Evolutionary conservation across 2,113 vertebrate genomes (phyloP), one percentile per base, ranked within the genome.

Genomic region (Elephas maximus): DNA sequence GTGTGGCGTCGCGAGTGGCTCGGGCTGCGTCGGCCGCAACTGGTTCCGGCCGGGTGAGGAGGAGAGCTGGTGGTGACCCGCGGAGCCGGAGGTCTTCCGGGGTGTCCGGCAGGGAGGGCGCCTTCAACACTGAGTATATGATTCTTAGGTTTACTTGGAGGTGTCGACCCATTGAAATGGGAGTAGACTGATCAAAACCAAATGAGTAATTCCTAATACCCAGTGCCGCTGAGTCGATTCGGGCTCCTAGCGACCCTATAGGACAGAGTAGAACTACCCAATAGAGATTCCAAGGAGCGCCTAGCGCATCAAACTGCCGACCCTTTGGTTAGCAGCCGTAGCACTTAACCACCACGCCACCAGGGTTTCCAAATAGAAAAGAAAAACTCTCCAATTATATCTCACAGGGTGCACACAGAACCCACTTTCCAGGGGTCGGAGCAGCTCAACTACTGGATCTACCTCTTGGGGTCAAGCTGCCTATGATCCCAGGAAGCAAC

Each of bases 391-490:
- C 57, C 28, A 0, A 62, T 88, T 95, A 8, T 57, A 7, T 91
- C 90, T 7, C 37, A 93, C 95, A 97, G 98, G 87, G 71, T 0
- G 6, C 26, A 1, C 97, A 95, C 80, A 97, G 83, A 96, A 76
- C 85, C 77, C 81, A 92, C 7, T 74, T 97, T 21, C 74, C 21
- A 4, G 93, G 82, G 0, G 8, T 98, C 1, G 93, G 96, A 82
- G 96, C 91, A 0, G 53, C 89, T 84, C 92, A 97, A 11, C 94
- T 98, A 2, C 62, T 98, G 92, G 97, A 98, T 74, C 93, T 98
- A 63, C 98, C 98, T 30, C 97, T 98, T 8, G 98, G 97, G n/a
- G 96, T 97, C 80, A 98, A 98, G 79, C 88, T 98, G 44, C 98
- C 98, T 53, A 8, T 98, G 93, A 97, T 98, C 67, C 98, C 98